These are phyloP conservation scores for Trochalopteron elliotii DNA, from an alignment of 2,113 vertebrate genomes.

Conservation along the genomic window DNA sequence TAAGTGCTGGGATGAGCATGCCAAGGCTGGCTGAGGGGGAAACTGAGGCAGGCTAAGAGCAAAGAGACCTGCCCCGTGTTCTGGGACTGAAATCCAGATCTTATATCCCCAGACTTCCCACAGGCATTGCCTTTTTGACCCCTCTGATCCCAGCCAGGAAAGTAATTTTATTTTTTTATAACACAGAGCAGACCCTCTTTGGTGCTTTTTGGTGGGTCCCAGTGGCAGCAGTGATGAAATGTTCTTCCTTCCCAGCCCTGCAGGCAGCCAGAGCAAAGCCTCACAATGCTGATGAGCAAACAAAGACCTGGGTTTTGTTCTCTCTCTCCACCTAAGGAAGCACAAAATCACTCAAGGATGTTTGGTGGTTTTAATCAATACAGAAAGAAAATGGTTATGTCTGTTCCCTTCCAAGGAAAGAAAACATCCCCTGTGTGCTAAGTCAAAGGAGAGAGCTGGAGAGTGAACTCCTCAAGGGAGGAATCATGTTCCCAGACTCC, in stretches of 20 bases:
- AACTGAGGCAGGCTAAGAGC: not conserved
- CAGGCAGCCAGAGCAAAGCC: not conserved
- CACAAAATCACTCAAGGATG: not conserved
- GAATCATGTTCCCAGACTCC: not conserved
- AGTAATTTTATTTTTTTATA: not conserved
- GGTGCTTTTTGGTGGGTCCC: not conserved
- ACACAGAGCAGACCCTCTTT: not conserved
- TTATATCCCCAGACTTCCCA: not conserved
- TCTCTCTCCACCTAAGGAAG: not conserved
- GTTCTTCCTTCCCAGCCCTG: not conserved
- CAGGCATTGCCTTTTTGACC: not conserved
- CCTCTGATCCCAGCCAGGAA: not conserved
- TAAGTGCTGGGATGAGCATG: not conserved
- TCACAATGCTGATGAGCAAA: not conserved
- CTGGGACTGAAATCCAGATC: not conserved
- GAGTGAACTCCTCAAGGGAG: not conserved
- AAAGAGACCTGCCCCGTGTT: not conserved
- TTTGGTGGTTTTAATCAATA: slow-evolving; percentile 16
- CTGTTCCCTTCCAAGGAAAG: not conserved
- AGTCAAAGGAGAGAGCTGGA: not conserved
- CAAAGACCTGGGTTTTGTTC: not conserved
- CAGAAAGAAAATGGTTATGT: not conserved
- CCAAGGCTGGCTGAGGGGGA: not conserved
- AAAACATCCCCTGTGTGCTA: not conserved
- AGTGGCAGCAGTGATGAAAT: not conserved